Base-by-base conservation (phyloP, 2,797 vertebrate genomes). In the Clarias pachynema region DNA sequence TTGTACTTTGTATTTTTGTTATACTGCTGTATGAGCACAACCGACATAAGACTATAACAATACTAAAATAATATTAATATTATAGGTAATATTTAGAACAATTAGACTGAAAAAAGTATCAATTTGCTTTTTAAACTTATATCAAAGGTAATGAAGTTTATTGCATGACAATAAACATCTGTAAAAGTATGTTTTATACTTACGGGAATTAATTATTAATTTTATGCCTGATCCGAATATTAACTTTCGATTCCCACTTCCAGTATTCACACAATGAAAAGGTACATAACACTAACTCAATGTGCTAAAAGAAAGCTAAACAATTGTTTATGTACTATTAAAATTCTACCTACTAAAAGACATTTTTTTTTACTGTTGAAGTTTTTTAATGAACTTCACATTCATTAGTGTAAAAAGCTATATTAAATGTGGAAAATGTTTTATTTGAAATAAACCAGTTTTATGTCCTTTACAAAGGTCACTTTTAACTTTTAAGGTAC, bases 141-240 rank as follows among this genome's bases (percentile, higher is more conserved):
- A 44, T 60, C 3, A 44, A 40, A 1, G 0, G 12, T 3, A 24
- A 60, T 62, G 1, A 62, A 79, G 63, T n/a, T n/a, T n/a, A n/a
- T n/a, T 24, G 8, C 2, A n/a, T 26, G 7, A 16, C 6, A 63
- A 8, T n/a, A 62, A 79, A 34, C 14, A 26, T 9, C 0, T 16
- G 1, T 26, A 4, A 20, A 44, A 26, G 16, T 29, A 16, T 80
- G 9, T 65, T 53, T 53, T 49, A 49, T 81, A 81, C 80, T 81
- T 9, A 81, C 80, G 86, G 56, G 63, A 1, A 49, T 60, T 7
- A 77, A 91, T 70, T 3, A 22, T 53, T 0, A 93, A 84, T 59
- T 84, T 82, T 3, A 79, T 89, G 10, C 88, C 91, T 1, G 49
- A 31, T 70, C 88, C 91, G 90, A 91, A 93, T n/a, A 89, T 10